Percentiles rank a stretch among this genome's conserved stretches.
Conservation (phyloP, 2,113 vertebrate genomes). For the Nothobranchius furzeri region DNA sequence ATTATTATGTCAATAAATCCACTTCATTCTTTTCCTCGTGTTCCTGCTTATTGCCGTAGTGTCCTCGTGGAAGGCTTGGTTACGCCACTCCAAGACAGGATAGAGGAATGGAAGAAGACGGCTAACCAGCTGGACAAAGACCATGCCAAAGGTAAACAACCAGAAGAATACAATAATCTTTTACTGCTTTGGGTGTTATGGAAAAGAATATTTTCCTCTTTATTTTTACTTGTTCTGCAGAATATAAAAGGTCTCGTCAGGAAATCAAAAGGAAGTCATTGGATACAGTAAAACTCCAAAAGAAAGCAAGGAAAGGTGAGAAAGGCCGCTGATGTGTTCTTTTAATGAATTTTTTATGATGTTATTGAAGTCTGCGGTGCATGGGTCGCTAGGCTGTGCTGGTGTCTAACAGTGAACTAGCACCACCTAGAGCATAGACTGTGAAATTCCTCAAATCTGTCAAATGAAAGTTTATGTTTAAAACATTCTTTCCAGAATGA, state of each 20-base stretch:
- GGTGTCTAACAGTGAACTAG: slow-evolving; percentile 27
- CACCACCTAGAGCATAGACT: slow-evolving; percentile 49
- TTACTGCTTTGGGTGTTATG: not conserved
- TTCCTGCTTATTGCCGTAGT: slow-evolving; percentile 66
- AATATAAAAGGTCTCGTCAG: slow-evolving; percentile 95
- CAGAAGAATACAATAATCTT: rapidly evolving
- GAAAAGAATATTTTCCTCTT: not conserved
- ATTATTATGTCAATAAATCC: no score
- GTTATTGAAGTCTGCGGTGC: not conserved
- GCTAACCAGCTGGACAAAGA: slow-evolving; percentile 97
- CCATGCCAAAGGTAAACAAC: slow-evolving; percentile 89
- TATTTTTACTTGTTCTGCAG: slow-evolving; percentile 66
- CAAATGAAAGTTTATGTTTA: slow-evolving; percentile 21
- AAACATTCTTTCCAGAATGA: slow-evolving; percentile 24
- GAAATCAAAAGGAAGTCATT: slow-evolving; percentile 98
- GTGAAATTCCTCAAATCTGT: slow-evolving; percentile 21
- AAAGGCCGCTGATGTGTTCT: not conserved
- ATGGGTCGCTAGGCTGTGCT: not conserved
- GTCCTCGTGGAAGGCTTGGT: slow-evolving; percentile 96
- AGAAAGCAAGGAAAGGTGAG: slow-evolving; percentile 97
- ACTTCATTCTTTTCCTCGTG: not conserved
- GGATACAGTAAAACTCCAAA: slow-evolving; percentile 96
- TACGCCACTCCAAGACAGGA: slow-evolving; percentile 93
- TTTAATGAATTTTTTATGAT: not conserved
- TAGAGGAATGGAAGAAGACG: slow-evolving; percentile 98